Evolutionary conservation across 2,113 vertebrate species (phyloP).

Genomic region (Eclectus roratus): DNA sequence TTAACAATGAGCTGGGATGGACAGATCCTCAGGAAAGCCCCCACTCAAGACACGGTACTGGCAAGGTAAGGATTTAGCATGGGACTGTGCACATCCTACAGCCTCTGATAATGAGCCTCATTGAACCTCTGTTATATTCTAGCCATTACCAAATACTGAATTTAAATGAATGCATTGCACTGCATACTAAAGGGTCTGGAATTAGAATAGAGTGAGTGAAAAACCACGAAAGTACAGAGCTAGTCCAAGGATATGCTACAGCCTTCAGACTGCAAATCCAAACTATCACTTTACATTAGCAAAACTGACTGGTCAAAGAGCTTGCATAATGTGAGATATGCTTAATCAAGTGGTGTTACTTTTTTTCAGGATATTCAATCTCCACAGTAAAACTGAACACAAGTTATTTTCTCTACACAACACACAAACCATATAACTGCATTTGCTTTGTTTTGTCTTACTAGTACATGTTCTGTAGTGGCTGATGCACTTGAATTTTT

Average conservation of each 20-base stretch:
- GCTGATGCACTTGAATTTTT: not conserved
- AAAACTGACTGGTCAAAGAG: not conserved
- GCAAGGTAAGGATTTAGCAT: conserved; percentile 23
- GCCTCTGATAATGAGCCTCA: conserved; percentile 30
- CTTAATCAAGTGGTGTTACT: not conserved
- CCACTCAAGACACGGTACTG: not conserved
- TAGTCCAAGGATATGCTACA: not conserved
- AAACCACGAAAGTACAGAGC: not conserved
- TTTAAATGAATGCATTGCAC: conserved; percentile 25
- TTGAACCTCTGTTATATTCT: not conserved
- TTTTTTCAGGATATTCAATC: not conserved
- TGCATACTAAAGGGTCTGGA: not conserved
- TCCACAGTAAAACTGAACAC: not conserved
- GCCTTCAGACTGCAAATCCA: not conserved
- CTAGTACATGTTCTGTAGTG: not conserved
- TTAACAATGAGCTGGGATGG: conserved; percentile 20
- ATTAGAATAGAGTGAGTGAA: not conserved
- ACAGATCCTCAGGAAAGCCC: not conserved
- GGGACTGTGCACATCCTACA: not conserved
- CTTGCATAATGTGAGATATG: not conserved
- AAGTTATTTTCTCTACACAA: not conserved
- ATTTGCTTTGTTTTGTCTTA: not conserved
- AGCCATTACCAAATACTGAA: not conserved
- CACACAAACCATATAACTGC: not conserved
- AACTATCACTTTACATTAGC: not conserved